These are phyloP conservation scores for Schizopygopsis malacanthus DNA, from an alignment of 2,797 vertebrate genomes.

Conservation along the genomic window DNA sequence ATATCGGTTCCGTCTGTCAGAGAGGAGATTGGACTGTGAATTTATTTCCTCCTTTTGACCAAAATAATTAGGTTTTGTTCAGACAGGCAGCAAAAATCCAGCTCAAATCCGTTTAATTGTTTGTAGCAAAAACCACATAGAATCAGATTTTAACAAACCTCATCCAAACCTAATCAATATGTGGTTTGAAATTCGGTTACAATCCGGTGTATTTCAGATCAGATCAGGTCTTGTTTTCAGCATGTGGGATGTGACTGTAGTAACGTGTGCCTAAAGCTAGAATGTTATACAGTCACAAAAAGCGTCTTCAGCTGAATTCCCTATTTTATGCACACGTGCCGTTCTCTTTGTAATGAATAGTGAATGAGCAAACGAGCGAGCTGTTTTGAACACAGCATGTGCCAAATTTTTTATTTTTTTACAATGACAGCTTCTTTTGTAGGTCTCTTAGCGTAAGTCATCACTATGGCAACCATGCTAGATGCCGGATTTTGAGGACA, in stretches of 20 bases:
- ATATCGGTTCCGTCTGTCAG: not conserved
- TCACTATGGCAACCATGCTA: not conserved
- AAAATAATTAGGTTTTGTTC: constrained; percentile 9
- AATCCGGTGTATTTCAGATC: not conserved
- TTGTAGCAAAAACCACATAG: not conserved
- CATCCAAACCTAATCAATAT: not conserved
- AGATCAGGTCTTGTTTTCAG: not conserved
- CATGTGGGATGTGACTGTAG: not conserved
- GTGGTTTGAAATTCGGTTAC: not conserved
- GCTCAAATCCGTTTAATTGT: not conserved
- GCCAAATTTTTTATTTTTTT: not conserved
- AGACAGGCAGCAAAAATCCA: not conserved
- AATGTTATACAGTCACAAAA: not conserved
- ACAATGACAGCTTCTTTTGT: constrained; percentile 18
- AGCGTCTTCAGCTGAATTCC: not conserved
- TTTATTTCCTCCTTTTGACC: constrained; percentile 4
- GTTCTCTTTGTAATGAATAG: not conserved
- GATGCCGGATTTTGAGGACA: not conserved
- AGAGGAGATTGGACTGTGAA: constrained; percentile 7
- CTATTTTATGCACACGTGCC: not conserved
- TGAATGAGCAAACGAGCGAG: not conserved
- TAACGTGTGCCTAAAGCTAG: not conserved
- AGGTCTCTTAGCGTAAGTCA: not conserved
- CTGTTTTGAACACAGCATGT: not conserved
- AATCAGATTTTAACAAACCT: not conserved